A percentile compares a stretch with the other conserved stretches of the same genome.
Conservation (phyloP, 2,797 vertebrate genomes). For the Catamblyrhynchus diadema region DNA sequence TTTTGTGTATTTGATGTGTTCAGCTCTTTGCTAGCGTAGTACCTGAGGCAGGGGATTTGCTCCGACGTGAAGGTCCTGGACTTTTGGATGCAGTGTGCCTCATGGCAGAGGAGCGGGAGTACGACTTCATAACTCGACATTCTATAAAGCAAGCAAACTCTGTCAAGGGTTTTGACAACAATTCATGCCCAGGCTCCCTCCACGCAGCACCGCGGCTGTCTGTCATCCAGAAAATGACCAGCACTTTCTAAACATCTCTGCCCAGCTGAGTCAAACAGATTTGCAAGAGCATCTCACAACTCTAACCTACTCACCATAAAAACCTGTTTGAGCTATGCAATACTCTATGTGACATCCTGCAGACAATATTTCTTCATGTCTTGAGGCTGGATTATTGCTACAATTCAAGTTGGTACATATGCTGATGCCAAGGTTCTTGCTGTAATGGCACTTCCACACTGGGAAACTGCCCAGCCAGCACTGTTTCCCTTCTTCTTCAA, state of each 20-base stretch:
- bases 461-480: not conserved
- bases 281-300: not conserved
- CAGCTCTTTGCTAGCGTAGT: not conserved
- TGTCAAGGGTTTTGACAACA: not conserved
- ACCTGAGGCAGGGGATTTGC: slow-evolving; percentile 94
- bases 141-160: slow-evolving; percentile 74
- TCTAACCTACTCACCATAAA: not conserved
- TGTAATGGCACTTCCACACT: not conserved
- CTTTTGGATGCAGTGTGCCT: slow-evolving; percentile 83
- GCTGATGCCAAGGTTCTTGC: not conserved
- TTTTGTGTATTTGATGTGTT: rapidly evolving
- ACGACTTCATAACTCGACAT: slow-evolving; percentile 89
- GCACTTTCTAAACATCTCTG: not conserved
- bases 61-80: slow-evolving; percentile 83
- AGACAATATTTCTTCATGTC: not conserved
- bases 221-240: not conserved
- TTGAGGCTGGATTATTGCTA: not conserved
- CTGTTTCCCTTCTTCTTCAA: not conserved
- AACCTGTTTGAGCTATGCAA: not conserved
- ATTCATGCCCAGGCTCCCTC: not conserved
- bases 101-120: slow-evolving; percentile 78
- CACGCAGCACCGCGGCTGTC: not conserved
- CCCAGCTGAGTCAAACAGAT: not conserved
- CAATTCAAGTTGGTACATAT: not conserved
- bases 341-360: not conserved